phyloP scores from a whole-genome alignment of 1,140 invertebrate genomes.

The Hylaeus volcanicus region DNA sequence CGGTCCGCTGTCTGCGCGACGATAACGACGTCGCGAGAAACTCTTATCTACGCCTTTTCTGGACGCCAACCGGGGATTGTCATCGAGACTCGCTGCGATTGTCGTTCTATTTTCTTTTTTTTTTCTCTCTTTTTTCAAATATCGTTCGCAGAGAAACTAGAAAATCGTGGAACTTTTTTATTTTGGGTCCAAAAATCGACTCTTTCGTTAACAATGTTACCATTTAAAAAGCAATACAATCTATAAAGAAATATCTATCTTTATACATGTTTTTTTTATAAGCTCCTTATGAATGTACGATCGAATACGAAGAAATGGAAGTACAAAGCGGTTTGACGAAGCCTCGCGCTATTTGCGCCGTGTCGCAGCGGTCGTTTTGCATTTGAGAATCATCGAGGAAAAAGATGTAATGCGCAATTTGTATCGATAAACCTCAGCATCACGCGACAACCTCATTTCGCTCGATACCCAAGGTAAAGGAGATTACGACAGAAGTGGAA shows the following conservation, averaged over 20 bases:
- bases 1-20: constrained; percentile 4
- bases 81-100: constrained; percentile 2
- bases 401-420: not conserved
- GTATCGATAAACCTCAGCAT: constrained; percentile 1
- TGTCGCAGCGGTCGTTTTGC: too few relatives aligned
- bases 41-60: constrained; percentile 12
- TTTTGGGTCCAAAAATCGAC: too few relatives aligned
- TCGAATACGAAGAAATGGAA: too few relatives aligned
- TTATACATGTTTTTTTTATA: too few relatives aligned
- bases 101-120: not conserved
- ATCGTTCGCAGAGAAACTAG: not conserved
- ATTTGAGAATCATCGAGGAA: not conserved
- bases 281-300: too few relatives aligned
- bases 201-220: too few relatives aligned
- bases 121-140: not conserved
- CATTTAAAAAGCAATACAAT: too few relatives aligned
- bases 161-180: too few relatives aligned
- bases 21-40: constrained; percentile 17
- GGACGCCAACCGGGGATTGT: not conserved
- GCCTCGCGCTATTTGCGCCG: too few relatives aligned
- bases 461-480: not conserved
- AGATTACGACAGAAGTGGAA: constrained; percentile 35
- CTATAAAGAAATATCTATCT: too few relatives aligned
- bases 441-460: constrained; percentile 21
- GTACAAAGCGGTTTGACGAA: too few relatives aligned